Evolutionary conservation across 2,797 vertebrate species (phyloP).

Genomic region (Mycteria americana): DNA sequence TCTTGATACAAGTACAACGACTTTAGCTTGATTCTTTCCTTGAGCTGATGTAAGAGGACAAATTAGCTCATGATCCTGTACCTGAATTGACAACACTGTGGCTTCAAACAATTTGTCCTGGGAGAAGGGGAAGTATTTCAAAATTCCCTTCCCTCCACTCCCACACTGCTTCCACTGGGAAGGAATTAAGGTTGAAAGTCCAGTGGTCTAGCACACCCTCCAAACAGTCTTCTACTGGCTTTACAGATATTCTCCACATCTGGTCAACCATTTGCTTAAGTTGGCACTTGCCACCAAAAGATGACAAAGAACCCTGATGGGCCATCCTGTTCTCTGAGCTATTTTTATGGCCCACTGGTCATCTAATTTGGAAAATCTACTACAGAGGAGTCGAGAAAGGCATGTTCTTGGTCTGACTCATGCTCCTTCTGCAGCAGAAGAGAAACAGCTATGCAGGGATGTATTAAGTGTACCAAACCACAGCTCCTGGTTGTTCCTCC

Average conservation of each 20-base stretch:
- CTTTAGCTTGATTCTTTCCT: neutral
- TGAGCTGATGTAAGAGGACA: neutral
- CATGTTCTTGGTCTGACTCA: neutral
- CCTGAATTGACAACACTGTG: neutral
- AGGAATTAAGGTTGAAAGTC: neutral
- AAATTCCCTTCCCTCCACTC: neutral
- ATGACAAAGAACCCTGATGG: neutral
- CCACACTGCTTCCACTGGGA: neutral
- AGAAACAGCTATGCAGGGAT: neutral
- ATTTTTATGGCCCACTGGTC: neutral
- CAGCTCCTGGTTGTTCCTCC: neutral
- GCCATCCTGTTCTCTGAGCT: neutral
- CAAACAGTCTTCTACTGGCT: neutral
- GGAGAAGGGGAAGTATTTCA: neutral
- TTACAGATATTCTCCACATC: neutral
- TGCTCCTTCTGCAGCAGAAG: neutral
- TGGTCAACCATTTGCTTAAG: neutral
- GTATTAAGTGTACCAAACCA: neutral
- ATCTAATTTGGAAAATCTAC: neutral
- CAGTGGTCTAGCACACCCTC: neutral
- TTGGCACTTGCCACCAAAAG: neutral
- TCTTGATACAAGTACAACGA: neutral
- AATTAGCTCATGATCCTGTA: neutral
- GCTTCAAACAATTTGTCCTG: neutral
- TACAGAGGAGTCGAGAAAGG: neutral